Percentiles rank a stretch among this genome's conserved stretches.
phyloP scores from a whole-genome alignment of 2,113 vertebrate genomes.

The Colistium nudipinnis region DNA sequence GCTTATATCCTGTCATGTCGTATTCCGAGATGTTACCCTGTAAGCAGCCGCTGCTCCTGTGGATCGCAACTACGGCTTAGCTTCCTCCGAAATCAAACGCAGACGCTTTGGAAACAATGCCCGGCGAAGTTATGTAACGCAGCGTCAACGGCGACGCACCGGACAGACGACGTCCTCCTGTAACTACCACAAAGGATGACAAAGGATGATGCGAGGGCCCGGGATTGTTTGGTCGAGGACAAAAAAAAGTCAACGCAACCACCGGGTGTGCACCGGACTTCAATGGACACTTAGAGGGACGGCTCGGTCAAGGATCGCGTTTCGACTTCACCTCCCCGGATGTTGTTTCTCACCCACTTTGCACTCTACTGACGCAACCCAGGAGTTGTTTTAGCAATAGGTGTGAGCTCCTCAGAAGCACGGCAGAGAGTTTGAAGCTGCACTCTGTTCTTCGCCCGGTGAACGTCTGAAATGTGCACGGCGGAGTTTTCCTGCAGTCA shows the following conservation, averaged over 20 bases:
- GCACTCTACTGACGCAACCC: conserved; percentile 68
- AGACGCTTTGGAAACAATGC: conserved; percentile 23
- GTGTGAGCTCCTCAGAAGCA: conserved; percentile 43
- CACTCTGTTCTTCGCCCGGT: conserved; percentile 43
- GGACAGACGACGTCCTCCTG: too few relatives aligned
- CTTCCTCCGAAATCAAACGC: conserved; percentile 23
- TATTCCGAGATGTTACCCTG: conserved; percentile 28
- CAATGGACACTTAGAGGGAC: conserved; percentile 34
- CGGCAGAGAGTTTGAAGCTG: conserved; percentile 49
- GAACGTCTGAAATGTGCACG: conserved; percentile 24
- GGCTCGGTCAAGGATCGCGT: conserved; percentile 56
- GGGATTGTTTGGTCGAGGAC: too few relatives aligned
- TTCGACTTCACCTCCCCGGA: conserved; percentile 50
- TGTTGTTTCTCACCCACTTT: conserved; percentile 59
- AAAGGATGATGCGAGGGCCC: too few relatives aligned
- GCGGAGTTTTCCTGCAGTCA: conserved; percentile 4
- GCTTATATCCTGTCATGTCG: conserved; percentile 24
- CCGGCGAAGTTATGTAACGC: conserved; percentile 13
- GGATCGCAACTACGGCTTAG: conserved; percentile 23
- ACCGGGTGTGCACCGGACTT: conserved; percentile 27
- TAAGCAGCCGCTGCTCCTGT: conserved; percentile 3
- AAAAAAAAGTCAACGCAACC: conserved; percentile 22
- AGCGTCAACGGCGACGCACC: not conserved
- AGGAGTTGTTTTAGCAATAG: conserved; percentile 66
- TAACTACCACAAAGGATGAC: too few relatives aligned